Conservation (phyloP, 1,140 invertebrate species). For the Ceratina australensis region DNA sequence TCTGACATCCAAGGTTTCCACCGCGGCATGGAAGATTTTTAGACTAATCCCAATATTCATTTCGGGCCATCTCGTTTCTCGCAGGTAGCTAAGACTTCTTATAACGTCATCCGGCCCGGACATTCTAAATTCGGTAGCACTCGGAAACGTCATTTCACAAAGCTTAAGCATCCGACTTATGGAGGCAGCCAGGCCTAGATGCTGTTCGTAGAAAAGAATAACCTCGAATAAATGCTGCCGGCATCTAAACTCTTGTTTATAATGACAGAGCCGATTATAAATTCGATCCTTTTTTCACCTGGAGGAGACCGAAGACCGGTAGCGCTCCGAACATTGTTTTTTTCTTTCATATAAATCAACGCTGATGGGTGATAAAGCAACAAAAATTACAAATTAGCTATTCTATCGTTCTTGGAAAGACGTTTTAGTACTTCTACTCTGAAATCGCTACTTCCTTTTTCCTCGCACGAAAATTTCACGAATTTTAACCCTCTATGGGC, state of each 20-base stretch:
- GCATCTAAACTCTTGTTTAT: neutral
- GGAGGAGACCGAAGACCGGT: too few relatives aligned
- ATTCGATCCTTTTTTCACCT: too few relatives aligned
- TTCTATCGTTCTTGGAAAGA: too few relatives aligned
- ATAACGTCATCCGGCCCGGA: neutral
- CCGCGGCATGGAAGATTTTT: slow-evolving; percentile 5
- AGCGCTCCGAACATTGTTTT: too few relatives aligned
- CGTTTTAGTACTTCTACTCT: too few relatives aligned
- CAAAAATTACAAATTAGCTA: too few relatives aligned
- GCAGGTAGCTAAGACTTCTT: slow-evolving; percentile 8
- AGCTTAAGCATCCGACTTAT: slow-evolving; percentile 14
- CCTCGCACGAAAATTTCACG: too few relatives aligned
- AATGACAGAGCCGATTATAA: neutral
- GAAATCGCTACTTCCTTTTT: too few relatives aligned
- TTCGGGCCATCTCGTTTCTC: neutral
- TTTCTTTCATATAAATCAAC: too few relatives aligned
- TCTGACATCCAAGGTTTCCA: neutral
- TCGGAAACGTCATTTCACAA: slow-evolving; percentile 5
- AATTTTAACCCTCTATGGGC: too few relatives aligned
- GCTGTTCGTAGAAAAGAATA: neutral
- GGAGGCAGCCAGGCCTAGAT: neutral
- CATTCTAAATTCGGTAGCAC: slow-evolving; percentile 28
- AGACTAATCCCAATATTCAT: slow-evolving; percentile 4
- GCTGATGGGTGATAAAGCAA: too few relatives aligned
- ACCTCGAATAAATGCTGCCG: neutral